Evolutionary conservation across 2,113 vertebrate species (phyloP).

Genomic region (Siphamia tubifer): DNA sequence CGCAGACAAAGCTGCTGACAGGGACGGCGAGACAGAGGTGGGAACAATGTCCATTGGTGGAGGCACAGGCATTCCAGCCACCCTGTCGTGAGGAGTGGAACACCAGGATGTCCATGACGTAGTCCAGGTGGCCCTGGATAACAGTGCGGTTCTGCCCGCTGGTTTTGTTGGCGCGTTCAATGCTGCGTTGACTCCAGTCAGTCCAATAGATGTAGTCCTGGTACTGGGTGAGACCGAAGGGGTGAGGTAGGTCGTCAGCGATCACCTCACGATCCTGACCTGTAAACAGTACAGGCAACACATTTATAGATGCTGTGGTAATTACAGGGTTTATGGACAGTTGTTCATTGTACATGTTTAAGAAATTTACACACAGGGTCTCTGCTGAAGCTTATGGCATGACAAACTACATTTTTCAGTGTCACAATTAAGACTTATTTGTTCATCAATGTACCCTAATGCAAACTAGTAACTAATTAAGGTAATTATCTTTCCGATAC

Average conservation of each 20-base stretch:
- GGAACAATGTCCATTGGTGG: constrained; percentile 95
- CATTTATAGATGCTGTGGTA: no score
- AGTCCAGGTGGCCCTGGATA: constrained; percentile 96
- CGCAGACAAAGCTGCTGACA: constrained; percentile 88
- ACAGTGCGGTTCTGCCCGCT: constrained; percentile 95
- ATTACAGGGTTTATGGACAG: no score
- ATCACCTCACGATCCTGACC: constrained; percentile 94
- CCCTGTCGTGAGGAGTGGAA: constrained; percentile 96
- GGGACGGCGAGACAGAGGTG: constrained; percentile 95
- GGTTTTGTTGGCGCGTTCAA: constrained; percentile 96
- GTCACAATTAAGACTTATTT: no score
- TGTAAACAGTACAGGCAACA: constrained; percentile 26
- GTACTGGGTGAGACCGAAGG: constrained; percentile 95
- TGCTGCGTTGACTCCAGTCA: constrained; percentile 97
- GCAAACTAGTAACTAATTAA: no score
- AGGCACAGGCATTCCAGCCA: constrained; percentile 95
- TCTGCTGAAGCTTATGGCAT: no score
- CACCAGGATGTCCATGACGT: constrained; percentile 98
- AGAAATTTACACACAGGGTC: no score
- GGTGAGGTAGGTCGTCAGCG: constrained; percentile 94
- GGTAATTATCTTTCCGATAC: no score
- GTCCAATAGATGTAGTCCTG: constrained; percentile 99
- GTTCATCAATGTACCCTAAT: no score
- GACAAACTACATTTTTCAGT: no score
- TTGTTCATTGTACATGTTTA: no score